phyloP scores from a whole-genome alignment of 2,113 vertebrate genomes.

The Leuciscus idus region DNA sequence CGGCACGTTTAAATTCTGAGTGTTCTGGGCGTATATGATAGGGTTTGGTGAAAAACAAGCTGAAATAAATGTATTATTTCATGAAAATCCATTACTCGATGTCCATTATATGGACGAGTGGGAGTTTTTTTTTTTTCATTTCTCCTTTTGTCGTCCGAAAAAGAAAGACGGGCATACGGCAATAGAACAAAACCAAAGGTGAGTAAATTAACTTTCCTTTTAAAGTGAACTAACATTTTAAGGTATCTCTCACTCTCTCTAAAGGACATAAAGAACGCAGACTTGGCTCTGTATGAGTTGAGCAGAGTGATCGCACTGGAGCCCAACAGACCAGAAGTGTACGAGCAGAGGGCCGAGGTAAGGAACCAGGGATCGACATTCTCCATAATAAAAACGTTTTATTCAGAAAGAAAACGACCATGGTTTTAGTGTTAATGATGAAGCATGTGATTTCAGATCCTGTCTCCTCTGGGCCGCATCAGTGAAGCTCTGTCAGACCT shows the following conservation, averaged over 20 bases:
- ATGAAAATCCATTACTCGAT: no score
- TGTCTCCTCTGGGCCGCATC: constrained; percentile 93
- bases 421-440: not conserved
- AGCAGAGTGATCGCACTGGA: constrained; percentile 91
- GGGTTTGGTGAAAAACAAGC: no score
- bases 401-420: not conserved
- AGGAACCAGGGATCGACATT: constrained; percentile 37
- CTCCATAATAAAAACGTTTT: not conserved
- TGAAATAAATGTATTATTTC: no score
- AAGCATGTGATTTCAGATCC: constrained; percentile 76
- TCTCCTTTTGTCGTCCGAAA: no score
- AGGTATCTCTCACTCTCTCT: not conserved
- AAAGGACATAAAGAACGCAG: constrained; percentile 96
- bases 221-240: no score
- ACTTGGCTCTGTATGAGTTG: constrained; percentile 92
- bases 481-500: constrained; percentile 92
- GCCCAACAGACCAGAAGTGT: constrained; percentile 92
- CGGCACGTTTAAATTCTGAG: no score
- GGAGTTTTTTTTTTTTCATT: no score
- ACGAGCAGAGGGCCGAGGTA: constrained; percentile 96
- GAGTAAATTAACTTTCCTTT: no score
- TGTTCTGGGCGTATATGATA: no score
- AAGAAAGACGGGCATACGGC: no score
- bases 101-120: no score
- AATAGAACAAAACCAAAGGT: no score